Evolutionary conservation across 2,113 vertebrate species (phyloP).

Genomic region (Neogobius melanostomus): DNA sequence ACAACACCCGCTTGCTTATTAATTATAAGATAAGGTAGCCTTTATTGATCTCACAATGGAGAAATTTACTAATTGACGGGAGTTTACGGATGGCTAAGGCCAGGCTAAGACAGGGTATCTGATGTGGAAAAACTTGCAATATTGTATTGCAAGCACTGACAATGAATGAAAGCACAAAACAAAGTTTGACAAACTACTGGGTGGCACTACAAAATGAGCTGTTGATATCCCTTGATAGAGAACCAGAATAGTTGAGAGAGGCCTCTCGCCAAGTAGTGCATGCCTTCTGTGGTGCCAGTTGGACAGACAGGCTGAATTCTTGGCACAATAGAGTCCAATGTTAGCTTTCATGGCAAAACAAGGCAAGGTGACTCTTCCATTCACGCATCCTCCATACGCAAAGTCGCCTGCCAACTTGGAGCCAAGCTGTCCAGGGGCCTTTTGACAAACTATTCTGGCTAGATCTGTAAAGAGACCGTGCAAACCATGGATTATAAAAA

Average conservation of each 20-base stretch:
- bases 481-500: background rate
- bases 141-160: no score
- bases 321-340: constrained; percentile 39
- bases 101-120: no score
- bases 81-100: no score
- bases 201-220: no score
- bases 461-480: constrained; percentile 10
- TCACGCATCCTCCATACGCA: constrained; percentile 26
- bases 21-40: no score
- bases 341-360: constrained; percentile 58
- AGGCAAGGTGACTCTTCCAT: constrained; percentile 65
- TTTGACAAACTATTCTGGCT: constrained; percentile 19
- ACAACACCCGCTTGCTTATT: no score
- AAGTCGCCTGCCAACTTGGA: constrained; percentile 53
- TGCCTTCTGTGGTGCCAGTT: constrained; percentile 44
- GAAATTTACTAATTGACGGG: no score
- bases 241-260: constrained; percentile 48
- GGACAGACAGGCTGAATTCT: constrained; percentile 29
- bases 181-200: no score
- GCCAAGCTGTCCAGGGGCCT: constrained; percentile 8
- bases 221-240: constrained; percentile 33
- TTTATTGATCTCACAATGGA: no score
- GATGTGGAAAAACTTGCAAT: no score
- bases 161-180: no score
- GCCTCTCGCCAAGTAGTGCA: constrained; percentile 49